phyloP scores from a whole-genome alignment of 2,797 vertebrate species.

The Ctenopoma kingsleyae region DNA sequence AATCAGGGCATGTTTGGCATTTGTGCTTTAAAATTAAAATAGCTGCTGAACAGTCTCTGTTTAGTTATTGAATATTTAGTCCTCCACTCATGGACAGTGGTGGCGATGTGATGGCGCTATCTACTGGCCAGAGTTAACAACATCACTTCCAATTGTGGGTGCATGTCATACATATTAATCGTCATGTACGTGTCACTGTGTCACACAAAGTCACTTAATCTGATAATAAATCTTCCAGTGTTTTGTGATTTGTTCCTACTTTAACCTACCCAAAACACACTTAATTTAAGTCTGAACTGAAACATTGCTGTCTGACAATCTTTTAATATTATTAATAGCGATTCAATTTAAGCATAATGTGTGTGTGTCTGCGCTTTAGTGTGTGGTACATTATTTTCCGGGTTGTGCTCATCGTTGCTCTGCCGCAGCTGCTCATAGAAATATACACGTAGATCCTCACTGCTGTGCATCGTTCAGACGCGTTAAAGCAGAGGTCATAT shows the following conservation, averaged over 20 bases:
- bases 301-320: background rate
- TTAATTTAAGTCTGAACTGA: background rate
- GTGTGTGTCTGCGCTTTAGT: conserved; percentile 9
- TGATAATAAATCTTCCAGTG: background rate
- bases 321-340: background rate
- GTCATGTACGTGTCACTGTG: conserved; percentile 32
- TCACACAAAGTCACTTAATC: background rate
- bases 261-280: background rate
- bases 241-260: background rate
- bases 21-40: background rate
- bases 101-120: conserved; percentile 30
- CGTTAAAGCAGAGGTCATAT: background rate
- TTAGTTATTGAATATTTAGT: background rate
- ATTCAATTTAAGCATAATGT: background rate
- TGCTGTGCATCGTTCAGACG: background rate
- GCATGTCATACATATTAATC: conserved; percentile 38
- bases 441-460: background rate
- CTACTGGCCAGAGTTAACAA: conserved; percentile 27
- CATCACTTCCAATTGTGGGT: background rate
- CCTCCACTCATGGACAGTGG: background rate
- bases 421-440: conserved; percentile 50
- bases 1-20: background rate
- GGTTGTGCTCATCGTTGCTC: conserved; percentile 79
- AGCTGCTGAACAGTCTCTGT: background rate
- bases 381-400: conserved; percentile 78